These are phyloP conservation scores for Zygogramma bicolorata DNA, from an alignment of 2,888 invertebrate species.

Conservation along the genomic window DNA sequence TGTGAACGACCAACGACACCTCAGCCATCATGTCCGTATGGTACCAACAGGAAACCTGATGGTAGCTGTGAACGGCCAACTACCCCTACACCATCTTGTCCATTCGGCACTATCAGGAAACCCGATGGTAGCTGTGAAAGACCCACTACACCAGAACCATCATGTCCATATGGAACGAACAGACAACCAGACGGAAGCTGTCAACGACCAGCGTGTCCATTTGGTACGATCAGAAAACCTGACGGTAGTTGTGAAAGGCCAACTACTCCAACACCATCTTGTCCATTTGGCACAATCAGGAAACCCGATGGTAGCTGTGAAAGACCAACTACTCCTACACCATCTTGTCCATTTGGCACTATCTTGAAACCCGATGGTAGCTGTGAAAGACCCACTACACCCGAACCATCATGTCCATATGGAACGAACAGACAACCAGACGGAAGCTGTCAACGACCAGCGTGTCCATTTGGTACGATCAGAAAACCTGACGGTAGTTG, in stretches of 20 bases:
- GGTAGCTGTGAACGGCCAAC: constrained; percentile 21
- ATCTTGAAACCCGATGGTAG: constrained; percentile 18
- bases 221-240: constrained; percentile 27
- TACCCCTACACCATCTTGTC: constrained; percentile 37
- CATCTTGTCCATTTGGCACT: constrained; percentile 41
- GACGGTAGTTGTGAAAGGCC: constrained; percentile 23
- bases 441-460: constrained; percentile 21
- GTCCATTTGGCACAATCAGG: constrained; percentile 24
- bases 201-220: constrained; percentile 29
- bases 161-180: constrained; percentile 37
- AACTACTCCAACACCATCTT: constrained; percentile 17
- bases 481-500: constrained; percentile 14
- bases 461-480: constrained; percentile 27
- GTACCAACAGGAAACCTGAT: constrained; percentile 26
- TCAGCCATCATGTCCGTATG: constrained; percentile 30
- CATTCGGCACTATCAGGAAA: constrained; percentile 37
- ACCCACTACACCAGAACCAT: too few relatives aligned
- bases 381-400: constrained; percentile 6
- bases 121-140: constrained; percentile 33
- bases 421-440: constrained; percentile 28
- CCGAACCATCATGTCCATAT: constrained; percentile 36
- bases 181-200: constrained; percentile 31
- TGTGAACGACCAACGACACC: constrained; percentile 30
- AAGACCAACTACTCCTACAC: constrained; percentile 22
- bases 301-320: constrained; percentile 29